Evolutionary conservation across 2,113 vertebrate species (phyloP).

Genomic region (Forbesichthys papilliferus): DNA sequence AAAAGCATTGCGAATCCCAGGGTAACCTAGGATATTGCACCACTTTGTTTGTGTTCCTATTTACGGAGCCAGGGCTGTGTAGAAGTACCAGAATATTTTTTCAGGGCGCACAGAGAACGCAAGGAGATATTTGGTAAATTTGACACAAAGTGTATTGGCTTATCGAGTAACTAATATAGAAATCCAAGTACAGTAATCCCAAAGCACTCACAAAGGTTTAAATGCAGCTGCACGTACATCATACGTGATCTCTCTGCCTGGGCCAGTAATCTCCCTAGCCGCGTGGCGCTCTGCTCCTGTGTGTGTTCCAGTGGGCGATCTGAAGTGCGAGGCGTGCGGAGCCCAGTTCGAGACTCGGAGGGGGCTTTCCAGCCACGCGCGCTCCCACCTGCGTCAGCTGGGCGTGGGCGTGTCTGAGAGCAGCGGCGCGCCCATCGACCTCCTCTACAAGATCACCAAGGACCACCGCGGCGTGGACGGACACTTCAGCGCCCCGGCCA

Average conservation of each 20-base stretch:
- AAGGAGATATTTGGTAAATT: too few relatives aligned
- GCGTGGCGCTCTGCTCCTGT: not conserved
- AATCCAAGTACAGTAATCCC: too few relatives aligned
- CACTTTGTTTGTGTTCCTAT: too few relatives aligned
- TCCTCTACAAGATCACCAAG: slow-evolving; percentile 87
- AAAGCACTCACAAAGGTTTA: too few relatives aligned
- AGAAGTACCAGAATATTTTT: too few relatives aligned
- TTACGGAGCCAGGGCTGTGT: too few relatives aligned
- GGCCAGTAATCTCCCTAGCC: not conserved
- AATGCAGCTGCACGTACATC: too few relatives aligned
- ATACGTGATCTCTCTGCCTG: not conserved
- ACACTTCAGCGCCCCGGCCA: slow-evolving; percentile 36
- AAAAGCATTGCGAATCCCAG: too few relatives aligned
- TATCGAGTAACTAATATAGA: too few relatives aligned
- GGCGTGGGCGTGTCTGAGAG: slow-evolving; percentile 86
- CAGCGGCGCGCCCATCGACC: slow-evolving; percentile 86
- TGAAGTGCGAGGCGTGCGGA: slow-evolving; percentile 88
- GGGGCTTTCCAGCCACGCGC: slow-evolving; percentile 89
- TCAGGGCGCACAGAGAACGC: too few relatives aligned
- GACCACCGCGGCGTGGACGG: slow-evolving; percentile 72
- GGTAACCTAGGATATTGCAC: too few relatives aligned
- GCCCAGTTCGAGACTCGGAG: slow-evolving; percentile 88
- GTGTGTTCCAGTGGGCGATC: slow-evolving; percentile 66
- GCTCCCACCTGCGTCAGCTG: slow-evolving; percentile 89
- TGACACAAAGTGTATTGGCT: too few relatives aligned